phyloP scores from a whole-genome alignment of 2,797 vertebrate species.

The Sebastes vulpes region DNA sequence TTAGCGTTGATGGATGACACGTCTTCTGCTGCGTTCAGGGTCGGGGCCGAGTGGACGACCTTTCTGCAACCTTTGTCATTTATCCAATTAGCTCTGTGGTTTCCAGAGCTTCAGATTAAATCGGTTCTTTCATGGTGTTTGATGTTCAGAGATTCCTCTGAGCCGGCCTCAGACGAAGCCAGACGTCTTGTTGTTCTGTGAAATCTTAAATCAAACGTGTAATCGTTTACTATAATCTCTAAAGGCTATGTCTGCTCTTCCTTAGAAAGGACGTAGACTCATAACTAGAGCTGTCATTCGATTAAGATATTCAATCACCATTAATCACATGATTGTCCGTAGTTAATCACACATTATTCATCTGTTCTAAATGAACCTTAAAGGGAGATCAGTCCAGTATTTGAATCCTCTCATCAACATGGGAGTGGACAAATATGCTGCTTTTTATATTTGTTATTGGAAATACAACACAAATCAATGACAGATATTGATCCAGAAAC shows the following conservation, averaged over 20 bases:
- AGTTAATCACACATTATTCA: too few relatives aligned
- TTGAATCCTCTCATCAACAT: too few relatives aligned
- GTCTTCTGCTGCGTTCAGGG: constrained; percentile 35
- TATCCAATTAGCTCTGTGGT: constrained; percentile 38
- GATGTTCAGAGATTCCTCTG: constrained; percentile 16
- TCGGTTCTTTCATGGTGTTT: constrained; percentile 19
- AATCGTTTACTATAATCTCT: constrained; percentile 5
- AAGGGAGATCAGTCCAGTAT: too few relatives aligned
- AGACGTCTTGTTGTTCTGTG: constrained; percentile 26
- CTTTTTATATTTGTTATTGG: too few relatives aligned
- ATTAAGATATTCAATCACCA: too few relatives aligned
- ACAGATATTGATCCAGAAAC: too few relatives aligned
- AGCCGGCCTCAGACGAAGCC: background rate
- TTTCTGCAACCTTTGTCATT: constrained; percentile 44
- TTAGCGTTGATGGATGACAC: constrained; percentile 52
- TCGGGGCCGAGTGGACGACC: constrained; percentile 39
- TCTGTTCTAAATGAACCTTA: too few relatives aligned
- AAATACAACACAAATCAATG: too few relatives aligned
- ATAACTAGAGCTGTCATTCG: background rate
- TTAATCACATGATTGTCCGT: too few relatives aligned
- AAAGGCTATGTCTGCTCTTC: constrained; percentile 4
- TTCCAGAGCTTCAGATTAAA: constrained; percentile 22
- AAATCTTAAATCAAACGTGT: background rate
- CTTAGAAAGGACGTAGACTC: background rate
- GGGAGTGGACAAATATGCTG: too few relatives aligned